Conservation (phyloP, 2,113 vertebrate genomes). For the Gyps fulvus region DNA sequence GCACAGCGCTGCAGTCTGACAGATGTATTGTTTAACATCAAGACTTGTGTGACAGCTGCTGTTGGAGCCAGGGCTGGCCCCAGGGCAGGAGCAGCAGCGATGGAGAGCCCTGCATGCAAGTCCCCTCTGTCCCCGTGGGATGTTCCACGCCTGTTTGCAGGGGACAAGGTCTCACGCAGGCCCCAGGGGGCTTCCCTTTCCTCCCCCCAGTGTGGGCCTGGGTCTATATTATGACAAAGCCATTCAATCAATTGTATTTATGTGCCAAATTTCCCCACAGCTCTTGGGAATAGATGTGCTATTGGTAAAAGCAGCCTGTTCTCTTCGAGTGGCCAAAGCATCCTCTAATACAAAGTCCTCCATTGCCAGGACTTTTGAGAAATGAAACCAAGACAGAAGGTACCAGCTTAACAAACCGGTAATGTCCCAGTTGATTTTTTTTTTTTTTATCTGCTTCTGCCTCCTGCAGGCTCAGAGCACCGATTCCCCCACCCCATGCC, state of each 20-base stretch:
- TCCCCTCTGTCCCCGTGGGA: neutral
- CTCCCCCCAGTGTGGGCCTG: fast-evolving
- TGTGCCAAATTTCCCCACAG: neutral
- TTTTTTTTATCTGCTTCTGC: neutral
- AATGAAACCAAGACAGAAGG: neutral
- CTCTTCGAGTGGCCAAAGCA: neutral
- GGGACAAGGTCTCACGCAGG: neutral
- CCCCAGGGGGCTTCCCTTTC: neutral
- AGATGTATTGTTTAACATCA: neutral
- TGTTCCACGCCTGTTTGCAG: neutral
- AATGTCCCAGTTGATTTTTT: neutral
- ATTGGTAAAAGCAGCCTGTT: neutral
- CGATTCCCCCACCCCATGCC: neutral
- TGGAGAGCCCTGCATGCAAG: neutral
- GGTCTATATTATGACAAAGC: neutral
- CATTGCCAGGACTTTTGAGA: neutral
- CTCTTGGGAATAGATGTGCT: neutral
- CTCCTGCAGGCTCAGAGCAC: neutral
- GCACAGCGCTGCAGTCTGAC: neutral
- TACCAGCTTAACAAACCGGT: neutral
- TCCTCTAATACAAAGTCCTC: neutral
- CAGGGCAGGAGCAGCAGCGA: neutral
- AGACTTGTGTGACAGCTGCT: neutral
- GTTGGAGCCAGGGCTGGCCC: neutral
- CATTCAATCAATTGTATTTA: neutral